Base-by-base conservation (phyloP, 2,113 vertebrate species). In the Egretta garzetta region DNA sequence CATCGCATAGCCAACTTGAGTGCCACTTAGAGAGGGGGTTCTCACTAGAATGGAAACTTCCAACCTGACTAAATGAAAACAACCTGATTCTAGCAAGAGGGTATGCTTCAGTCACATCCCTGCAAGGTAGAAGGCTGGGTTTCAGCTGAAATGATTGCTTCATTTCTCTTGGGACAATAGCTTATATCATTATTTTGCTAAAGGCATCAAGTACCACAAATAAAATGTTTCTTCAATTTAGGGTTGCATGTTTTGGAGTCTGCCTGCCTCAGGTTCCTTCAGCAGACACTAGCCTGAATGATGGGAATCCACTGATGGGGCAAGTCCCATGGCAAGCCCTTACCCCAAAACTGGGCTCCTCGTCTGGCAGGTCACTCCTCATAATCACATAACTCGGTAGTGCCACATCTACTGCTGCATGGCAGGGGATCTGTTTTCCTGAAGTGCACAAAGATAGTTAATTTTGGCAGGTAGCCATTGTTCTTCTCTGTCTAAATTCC, bases 401-500 rank as follows among this genome's bases (percentile, higher is more conserved):
- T 12, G 30, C 64, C 45, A 13, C 13, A 72, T 14, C 20, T 80
- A 47, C 10, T 28, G 21, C 52, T 77, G 16, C n/a, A 9, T 9
- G 9, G 9, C 20, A 59, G 15, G 26, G 37, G 9, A 35, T 14
- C 22, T 26, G 35, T 60, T 76, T 70, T 41, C 32, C 92, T 71
- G 63, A 47, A 64, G 43, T 27, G n/a, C 50, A 58, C 8, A 21
- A 52, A 59, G 59, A 26, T 2, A 85, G 92, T 79, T 97, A 87
- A 96, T 95, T 89, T 91, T 95, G 81, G 88, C 88, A 96, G 30
- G 55, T 35, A 93, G 79, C 59, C 60, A 60, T 77, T 56, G 24
- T 80, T 93, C 76, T 75, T 96, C 68, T 70, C 47, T 55, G 14
- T 55, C 95, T 93, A 77, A 97, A 95, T 84, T 92, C 90, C 59